Base-by-base conservation (phyloP, 2,113 vertebrate genomes). In the Chlorodrepanis virens region DNA sequence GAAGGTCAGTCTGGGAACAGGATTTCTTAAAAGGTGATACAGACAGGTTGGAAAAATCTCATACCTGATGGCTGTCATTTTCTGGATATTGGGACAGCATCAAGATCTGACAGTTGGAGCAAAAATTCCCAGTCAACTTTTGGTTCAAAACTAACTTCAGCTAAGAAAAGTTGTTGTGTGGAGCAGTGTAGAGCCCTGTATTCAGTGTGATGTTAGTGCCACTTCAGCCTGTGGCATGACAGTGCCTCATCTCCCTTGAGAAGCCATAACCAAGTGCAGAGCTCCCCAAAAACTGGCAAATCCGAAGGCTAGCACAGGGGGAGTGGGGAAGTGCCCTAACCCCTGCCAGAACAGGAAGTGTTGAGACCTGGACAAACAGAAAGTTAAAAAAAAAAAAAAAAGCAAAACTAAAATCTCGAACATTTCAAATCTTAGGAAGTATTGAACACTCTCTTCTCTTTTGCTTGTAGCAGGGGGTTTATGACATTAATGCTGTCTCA, bases 261-360 rank as follows among this genome's bases (percentile, higher is more conserved):
- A 74, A 74, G 6, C 15, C 35, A 13, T 68, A 76, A 37, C 17
- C 18, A 52, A 33, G 7, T 27, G 14, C 19, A 24, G 61, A 54
- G 24, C 29, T 83, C 76, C 40, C 63, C 25, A 25, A 54, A 75
- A 69, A 33, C 19, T 56, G 31, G 31, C 31, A 54, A 31, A 68
- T 9, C 13, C 0, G 0, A 53, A 45, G 24, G 11, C 21, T n/a
- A n/a, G 20, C 29, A 40, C 5, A 29, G 53, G 18, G 44, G 45
- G 9, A 29, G 13, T 4, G 29, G 11, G 16, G 19, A 39, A 7
- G 8, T 35, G 53, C 31, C 25, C 25, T 13, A 22, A 67, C 13
- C 15, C 13, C 24, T 37, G 6, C 23, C 60, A n/a, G 24, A 60
- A 45, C 31, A n/a, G 40, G 2, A 69, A 12, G 2, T 3, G 2